phyloP scores from a whole-genome alignment of 2,113 vertebrate genomes.

The Myanophis thanlyinensis region DNA sequence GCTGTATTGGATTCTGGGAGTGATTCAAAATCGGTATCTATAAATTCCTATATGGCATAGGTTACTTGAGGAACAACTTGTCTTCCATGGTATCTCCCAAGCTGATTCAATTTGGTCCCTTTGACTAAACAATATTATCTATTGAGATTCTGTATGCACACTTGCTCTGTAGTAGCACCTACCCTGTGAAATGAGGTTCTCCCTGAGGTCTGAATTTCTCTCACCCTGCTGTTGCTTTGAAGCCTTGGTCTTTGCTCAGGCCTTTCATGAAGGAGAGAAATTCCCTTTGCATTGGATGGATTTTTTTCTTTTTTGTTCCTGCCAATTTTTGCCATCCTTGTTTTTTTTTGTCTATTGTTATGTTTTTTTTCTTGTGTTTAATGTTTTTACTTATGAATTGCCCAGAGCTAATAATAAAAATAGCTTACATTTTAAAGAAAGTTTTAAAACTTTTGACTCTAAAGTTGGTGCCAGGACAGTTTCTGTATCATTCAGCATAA shows the following conservation, averaged over 20 bases:
- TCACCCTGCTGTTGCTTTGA: background rate
- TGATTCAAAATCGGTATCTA: background rate
- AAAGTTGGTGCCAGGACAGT: background rate
- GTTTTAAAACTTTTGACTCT: background rate
- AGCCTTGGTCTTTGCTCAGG: background rate
- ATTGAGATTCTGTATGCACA: background rate
- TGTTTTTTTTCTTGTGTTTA: background rate
- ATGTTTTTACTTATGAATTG: background rate
- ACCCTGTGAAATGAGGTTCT: background rate
- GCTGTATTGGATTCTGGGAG: background rate
- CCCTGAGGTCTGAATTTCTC: background rate
- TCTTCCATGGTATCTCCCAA: background rate
- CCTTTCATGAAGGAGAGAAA: background rate
- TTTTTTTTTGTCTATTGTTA: background rate
- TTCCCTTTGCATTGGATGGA: background rate
- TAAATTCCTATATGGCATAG: background rate
- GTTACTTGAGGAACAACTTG: background rate
- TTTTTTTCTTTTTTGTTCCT: background rate
- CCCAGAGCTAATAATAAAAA: background rate
- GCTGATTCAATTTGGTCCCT: background rate
- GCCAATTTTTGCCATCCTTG: background rate
- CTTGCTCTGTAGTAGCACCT: background rate
- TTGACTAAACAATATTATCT: background rate
- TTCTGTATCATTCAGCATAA: background rate
- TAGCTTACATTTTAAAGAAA: background rate